Base-by-base conservation (phyloP, 92 coral and sea anemone genomes). In the Porites rus region DNA sequence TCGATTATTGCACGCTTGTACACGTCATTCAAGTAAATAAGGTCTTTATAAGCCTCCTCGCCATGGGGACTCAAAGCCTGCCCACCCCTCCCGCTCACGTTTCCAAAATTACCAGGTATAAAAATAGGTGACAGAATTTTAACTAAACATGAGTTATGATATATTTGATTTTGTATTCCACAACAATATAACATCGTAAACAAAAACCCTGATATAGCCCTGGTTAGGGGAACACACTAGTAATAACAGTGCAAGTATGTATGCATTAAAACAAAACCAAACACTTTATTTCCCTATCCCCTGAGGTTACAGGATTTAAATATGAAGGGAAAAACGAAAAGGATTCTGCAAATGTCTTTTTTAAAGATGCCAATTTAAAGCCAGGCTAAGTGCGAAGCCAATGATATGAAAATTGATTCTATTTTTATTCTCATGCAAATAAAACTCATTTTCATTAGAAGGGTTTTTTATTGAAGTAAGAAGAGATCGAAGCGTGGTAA, bases 1-100 rank as follows among this genome's bases (percentile, higher is more conserved):
- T 68, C 2, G 58, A 21, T 19, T 19, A 54, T 65, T 66, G 75
- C 74, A 38, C 64, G 86, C 10, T 91, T 93, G 63, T 79, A 74
- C 22, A 51, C 87, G 63, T 78, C 82, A 73, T 93, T 95, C 25
- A 93, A 72, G 51, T 73, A 72, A 3, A 89, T 28, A 25, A 93
- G 72, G 28, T 87, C 88, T 80, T 88, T 88, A 75, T 84, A 90
- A 16, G 91, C 94, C 46, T 88, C 77, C 84, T 89, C 88, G 72
- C 98, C 54, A 71, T 71, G 75, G 75, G 31, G 56, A 22, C 51
- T 71, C 75, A 31, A 17, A 56, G 75, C 75, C 69, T 65, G 75
- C 14, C 75, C 52, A 71, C 75, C n/a, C 75, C 75, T 71, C 43
- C 75, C n/a, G 75, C 75, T 79, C 60, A 28, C 74, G 60, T 63